Conservation (phyloP, 2,113 vertebrate genomes). For the Lathamus discolor region DNA sequence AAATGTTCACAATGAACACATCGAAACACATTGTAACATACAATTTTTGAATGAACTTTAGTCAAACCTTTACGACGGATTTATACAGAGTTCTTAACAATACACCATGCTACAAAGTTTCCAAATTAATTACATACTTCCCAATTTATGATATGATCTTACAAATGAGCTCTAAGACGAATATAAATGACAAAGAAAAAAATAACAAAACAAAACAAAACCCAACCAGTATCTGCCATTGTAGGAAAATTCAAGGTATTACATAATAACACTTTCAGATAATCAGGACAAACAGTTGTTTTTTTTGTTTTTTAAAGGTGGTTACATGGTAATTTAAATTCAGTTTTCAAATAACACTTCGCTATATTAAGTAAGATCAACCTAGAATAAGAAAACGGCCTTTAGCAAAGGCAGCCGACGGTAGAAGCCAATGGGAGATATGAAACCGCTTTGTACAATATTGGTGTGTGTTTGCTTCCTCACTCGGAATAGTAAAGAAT, state of each 20-base stretch:
- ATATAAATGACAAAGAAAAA: constrained; percentile 61
- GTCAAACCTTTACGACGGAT: constrained; percentile 59
- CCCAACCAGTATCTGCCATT: constrained; percentile 51
- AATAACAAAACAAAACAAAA: background rate
- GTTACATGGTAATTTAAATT: constrained; percentile 23
- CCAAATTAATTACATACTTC: constrained; percentile 68
- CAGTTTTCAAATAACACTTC: constrained; percentile 31
- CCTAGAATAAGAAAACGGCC: constrained; percentile 32
- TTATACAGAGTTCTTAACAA: constrained; percentile 72
- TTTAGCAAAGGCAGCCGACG: constrained; percentile 37
- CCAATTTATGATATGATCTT: constrained; percentile 67
- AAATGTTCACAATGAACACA: constrained; percentile 69
- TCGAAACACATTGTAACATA: constrained; percentile 70
- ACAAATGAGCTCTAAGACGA: constrained; percentile 72
- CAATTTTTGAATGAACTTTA: constrained; percentile 63
- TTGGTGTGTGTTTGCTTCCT: constrained; percentile 36
- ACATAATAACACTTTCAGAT: constrained; percentile 54
- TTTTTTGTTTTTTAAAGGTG: background rate
- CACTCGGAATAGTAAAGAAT: constrained; percentile 55
- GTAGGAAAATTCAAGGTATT: constrained; percentile 68
- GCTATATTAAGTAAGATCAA: constrained; percentile 39
- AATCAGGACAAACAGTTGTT: constrained; percentile 25
- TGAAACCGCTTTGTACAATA: constrained; percentile 53
- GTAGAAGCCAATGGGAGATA: constrained; percentile 49
- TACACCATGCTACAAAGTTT: constrained; percentile 79